Percentiles rank a stretch among this genome's conserved stretches.
Conservation (phyloP, 2,888 invertebrate species). For the Diaphora mendica region DNA sequence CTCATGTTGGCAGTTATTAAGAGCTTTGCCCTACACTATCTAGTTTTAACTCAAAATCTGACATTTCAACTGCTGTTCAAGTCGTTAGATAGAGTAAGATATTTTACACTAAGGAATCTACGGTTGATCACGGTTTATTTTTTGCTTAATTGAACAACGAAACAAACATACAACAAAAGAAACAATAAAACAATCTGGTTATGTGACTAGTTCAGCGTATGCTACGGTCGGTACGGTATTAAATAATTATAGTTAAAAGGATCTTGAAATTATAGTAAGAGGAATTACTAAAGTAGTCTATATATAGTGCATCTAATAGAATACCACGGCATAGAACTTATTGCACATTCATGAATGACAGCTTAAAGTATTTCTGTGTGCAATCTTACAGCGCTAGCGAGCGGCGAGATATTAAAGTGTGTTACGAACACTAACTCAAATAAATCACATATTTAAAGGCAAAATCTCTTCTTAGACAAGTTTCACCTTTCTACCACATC, state of each 20-base stretch:
- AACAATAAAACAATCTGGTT: no score
- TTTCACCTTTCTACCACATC: background rate
- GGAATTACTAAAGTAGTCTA: background rate
- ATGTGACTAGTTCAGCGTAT: no score
- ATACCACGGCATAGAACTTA: background rate
- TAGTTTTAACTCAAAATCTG: background rate
- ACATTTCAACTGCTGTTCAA: background rate
- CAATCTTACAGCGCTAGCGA: background rate
- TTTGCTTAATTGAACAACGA: background rate
- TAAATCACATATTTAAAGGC: background rate
- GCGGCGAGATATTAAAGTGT: background rate
- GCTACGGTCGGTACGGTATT: no score
- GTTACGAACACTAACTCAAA: background rate
- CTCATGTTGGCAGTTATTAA: background rate
- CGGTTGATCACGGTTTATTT: background rate
- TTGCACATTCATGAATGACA: background rate
- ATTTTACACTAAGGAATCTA: background rate
- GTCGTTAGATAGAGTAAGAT: no score
- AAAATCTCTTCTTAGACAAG: background rate
- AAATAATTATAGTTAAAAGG: no score
- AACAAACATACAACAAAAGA: no score
- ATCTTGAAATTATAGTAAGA: no score
- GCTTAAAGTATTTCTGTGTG: background rate
- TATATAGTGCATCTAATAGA: background rate
- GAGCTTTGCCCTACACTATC: background rate